Conservation (phyloP, 2,888 invertebrate species). For the Brachypalpus laphriformis region DNA sequence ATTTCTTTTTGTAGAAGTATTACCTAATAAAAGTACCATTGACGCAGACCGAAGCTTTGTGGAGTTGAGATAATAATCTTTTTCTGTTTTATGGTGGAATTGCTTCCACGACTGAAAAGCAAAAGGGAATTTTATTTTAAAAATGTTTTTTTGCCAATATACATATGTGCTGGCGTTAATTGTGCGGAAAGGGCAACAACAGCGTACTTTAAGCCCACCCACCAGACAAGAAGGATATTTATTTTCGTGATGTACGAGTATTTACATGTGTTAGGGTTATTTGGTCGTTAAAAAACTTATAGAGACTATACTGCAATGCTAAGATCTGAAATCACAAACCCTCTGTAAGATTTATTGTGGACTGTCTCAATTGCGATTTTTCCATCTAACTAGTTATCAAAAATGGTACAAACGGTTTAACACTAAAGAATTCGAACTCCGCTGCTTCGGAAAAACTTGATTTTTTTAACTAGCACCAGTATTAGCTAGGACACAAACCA, state of each 20-base stretch:
- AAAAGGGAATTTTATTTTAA: slow-evolving; percentile 47
- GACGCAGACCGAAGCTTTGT: slow-evolving; percentile 63
- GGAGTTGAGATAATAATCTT: slow-evolving; percentile 63
- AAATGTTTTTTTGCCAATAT: slow-evolving; percentile 3
- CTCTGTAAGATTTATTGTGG: no score
- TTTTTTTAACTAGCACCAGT: no score
- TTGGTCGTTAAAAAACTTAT: not conserved
- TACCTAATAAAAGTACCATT: slow-evolving; percentile 58
- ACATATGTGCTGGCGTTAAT: slow-evolving; percentile 28
- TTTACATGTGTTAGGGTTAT: not conserved
- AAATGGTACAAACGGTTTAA: no score
- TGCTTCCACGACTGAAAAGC: slow-evolving; percentile 68
- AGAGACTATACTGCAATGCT: no score
- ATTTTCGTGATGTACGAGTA: not conserved
- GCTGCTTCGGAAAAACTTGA: no score
- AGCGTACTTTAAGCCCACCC: slow-evolving; percentile 13
- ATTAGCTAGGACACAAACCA: no score
- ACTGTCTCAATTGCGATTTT: no score
- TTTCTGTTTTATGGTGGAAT: slow-evolving; percentile 64
- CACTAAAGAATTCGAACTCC: no score
- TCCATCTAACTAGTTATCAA: no score
- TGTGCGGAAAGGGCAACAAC: not conserved
- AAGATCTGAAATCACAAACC: no score
- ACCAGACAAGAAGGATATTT: slow-evolving; percentile 9
- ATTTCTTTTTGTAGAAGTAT: not conserved